A percentile compares a stretch with the other conserved stretches of the same genome.
These are phyloP conservation scores for Polydrusus tereticollis DNA, from an alignment of 2,888 invertebrate species.

Conservation along the genomic window DNA sequence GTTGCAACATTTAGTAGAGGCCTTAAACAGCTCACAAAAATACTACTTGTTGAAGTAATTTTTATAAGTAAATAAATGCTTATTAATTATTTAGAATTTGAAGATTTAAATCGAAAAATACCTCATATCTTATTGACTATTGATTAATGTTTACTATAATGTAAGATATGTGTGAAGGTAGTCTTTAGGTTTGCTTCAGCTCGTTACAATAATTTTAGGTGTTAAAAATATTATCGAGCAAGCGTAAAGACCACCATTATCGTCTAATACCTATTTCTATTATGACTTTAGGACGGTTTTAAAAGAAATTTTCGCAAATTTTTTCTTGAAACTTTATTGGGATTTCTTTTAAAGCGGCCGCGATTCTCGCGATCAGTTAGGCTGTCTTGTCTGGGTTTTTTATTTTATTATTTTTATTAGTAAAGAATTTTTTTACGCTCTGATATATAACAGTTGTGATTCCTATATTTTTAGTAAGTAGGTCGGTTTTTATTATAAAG, in stretches of 20 bases:
- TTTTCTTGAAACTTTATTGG: neutral
- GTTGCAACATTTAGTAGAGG: conserved; percentile 32
- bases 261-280: conserved; percentile 20
- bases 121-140: conserved; percentile 49
- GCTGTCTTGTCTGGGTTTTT: conserved; percentile 3
- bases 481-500: conserved; percentile 24
- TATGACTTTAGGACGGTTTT: conserved; percentile 18
- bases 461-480: conserved; percentile 36
- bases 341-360: conserved; percentile 6
- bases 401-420: conserved; percentile 12
- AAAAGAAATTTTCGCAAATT: neutral
- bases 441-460: conserved; percentile 27
- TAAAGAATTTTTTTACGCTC: conserved; percentile 6
- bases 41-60: conserved; percentile 48
- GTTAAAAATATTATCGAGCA: conserved; percentile 16
- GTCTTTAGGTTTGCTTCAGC: conserved; percentile 26
- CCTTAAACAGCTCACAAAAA: conserved; percentile 34
- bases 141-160: conserved; percentile 44
- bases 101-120: conserved; percentile 44
- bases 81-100: conserved; percentile 40
- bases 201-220: conserved; percentile 29
- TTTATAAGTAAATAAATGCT: conserved; percentile 37
- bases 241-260: conserved; percentile 13
- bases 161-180: conserved; percentile 39
- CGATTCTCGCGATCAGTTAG: conserved; percentile 15